phyloP scores from a whole-genome alignment of 2,888 invertebrate genomes.

The Nemurella pictetii region DNA sequence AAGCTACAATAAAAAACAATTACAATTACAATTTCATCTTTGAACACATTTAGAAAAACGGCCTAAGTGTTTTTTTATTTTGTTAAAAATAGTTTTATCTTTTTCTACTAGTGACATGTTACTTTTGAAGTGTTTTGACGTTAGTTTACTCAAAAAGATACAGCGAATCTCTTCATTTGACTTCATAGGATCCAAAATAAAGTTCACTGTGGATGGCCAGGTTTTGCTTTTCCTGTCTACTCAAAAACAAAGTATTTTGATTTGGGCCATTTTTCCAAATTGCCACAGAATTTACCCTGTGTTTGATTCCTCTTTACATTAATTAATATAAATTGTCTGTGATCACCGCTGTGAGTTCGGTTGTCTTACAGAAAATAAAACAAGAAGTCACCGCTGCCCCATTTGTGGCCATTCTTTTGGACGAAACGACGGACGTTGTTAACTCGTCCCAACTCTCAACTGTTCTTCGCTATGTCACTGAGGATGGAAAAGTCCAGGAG shows the following conservation, averaged over 20 bases:
- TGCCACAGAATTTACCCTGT: too few species aligned
- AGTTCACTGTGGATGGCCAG: not conserved
- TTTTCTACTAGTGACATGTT: not conserved
- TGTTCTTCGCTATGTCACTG: too few species aligned
- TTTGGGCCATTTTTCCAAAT: too few species aligned
- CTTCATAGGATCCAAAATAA: too few species aligned
- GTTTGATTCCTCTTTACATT: too few species aligned
- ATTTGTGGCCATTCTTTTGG: constrained; percentile 30
- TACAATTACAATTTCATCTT: not conserved
- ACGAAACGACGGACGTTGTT: too few species aligned
- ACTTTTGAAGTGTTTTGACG: not conserved
- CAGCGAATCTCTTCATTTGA: too few species aligned
- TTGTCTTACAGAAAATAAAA: not conserved
- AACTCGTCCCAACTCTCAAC: constrained; percentile 21
- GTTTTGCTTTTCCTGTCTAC: not conserved
- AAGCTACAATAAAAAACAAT: too few species aligned
- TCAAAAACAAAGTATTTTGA: not conserved
- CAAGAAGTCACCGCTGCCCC: not conserved
- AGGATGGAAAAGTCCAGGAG: constrained; percentile 7
- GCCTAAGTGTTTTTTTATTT: not conserved
- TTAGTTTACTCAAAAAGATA: not conserved
- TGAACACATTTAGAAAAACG: not conserved
- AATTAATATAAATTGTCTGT: too few species aligned
- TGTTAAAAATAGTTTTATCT: not conserved
- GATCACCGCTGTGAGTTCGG: not conserved